Evolutionary conservation across 1,140 invertebrate species (phyloP).

Genomic region (Frieseomelitta varia): DNA sequence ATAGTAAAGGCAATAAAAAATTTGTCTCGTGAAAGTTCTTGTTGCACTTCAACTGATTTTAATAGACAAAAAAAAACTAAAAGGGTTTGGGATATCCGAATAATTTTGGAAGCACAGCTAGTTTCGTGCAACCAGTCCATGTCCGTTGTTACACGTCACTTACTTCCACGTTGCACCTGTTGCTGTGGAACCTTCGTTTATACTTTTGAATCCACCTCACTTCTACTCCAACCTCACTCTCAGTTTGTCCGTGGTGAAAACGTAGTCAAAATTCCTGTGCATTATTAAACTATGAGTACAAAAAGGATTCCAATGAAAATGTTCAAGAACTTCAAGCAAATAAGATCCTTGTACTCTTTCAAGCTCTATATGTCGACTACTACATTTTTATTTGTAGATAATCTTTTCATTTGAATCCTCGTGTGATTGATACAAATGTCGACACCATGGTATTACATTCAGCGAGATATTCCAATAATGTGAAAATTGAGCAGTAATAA

Average conservation of each 20-base stretch:
- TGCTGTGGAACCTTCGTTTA: constrained; percentile 75
- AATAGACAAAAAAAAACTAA: constrained; percentile 62
- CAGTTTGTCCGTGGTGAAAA: constrained; percentile 80
- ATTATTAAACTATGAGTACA: constrained; percentile 77
- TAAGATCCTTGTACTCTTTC: background rate
- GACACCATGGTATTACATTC: background rate
- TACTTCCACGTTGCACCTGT: constrained; percentile 77
- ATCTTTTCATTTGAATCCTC: constrained; percentile 68
- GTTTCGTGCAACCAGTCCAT: constrained; percentile 79
- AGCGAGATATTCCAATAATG: background rate
- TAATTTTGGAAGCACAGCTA: constrained; percentile 78
- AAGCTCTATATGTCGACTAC: background rate
- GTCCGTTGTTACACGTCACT: constrained; percentile 77
- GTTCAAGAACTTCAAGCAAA: background rate
- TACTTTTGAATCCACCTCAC: constrained; percentile 78
- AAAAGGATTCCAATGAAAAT: constrained; percentile 71
- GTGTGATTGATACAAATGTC: constrained; percentile 44
- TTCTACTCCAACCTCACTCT: constrained; percentile 81
- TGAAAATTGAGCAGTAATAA: background rate
- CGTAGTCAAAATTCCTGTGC: constrained; percentile 80
- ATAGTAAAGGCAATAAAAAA: background rate
- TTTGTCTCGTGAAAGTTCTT: constrained; percentile 27
- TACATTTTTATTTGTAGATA: background rate
- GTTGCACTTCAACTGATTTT: constrained; percentile 72
- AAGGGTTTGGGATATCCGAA: constrained; percentile 70